Conservation (phyloP, 2,797 vertebrate species). For the Ctenosaura bakeri region DNA sequence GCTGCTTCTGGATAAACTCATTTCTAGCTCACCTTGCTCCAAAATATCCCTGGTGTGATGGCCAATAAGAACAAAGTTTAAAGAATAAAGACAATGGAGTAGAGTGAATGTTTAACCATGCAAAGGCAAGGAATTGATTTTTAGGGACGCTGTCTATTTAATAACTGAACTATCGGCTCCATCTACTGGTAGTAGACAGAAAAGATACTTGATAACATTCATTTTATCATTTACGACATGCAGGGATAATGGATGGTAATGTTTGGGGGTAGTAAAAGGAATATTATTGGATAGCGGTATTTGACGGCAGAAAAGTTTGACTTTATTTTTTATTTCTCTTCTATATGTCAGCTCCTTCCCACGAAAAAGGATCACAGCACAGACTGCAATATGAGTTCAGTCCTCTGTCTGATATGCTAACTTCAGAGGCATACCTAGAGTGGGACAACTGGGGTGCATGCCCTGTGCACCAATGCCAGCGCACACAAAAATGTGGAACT, state of each 20-base stretch:
- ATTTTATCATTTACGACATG: not conserved
- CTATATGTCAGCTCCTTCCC: no score
- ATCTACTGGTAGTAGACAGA: slow-evolving; percentile 54
- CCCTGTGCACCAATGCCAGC: no score
- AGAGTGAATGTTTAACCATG: not conserved
- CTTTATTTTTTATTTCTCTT: no score
- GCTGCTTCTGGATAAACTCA: slow-evolving; percentile 31
- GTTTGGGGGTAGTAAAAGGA: not conserved
- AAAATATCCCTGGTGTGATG: slow-evolving; percentile 43
- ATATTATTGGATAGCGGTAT: no score
- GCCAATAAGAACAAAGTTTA: slow-evolving; percentile 33
- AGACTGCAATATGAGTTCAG: not conserved
- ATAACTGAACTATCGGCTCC: slow-evolving; percentile 55
- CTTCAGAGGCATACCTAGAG: no score
- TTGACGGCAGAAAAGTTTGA: no score
- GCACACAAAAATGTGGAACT: no score
- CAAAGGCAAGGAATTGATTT: not conserved
- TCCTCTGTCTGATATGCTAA: not conserved
- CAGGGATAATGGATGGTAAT: not conserved
- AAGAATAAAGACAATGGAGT: slow-evolving; percentile 1
- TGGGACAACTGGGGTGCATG: no score
- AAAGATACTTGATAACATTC: not conserved
- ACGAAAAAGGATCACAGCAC: not conserved
- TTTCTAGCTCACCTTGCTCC: slow-evolving; percentile 38
- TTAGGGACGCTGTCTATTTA: not conserved